Base-by-base conservation (phyloP, 2,113 vertebrate species). In the Xiphorhynchus elegans region DNA sequence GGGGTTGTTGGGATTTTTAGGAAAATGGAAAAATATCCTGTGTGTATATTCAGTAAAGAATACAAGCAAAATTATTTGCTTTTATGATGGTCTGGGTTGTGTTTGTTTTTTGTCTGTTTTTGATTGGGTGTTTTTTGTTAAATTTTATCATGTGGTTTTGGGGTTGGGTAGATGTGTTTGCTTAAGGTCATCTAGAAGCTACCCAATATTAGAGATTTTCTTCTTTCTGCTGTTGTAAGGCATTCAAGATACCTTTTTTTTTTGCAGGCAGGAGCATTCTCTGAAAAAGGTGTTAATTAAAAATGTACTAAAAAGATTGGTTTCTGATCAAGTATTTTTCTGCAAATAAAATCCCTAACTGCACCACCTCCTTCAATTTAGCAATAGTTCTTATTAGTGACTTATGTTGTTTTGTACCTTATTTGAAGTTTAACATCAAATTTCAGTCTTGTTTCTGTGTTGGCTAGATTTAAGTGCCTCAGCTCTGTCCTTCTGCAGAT, bases 121-220 rank as follows among this genome's bases (percentile, higher is more conserved):
- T 33, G 13, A 4, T 10, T 67, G 8, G 3, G 2, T 33, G 11
- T 1, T 56, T 76, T 73, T 60, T 46, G 9, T 62, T 66, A 46
- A 33, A 62, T 64, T 80, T 76, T 68, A 9, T 53, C 3, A 3
- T 53, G 24, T n/a, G 7, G 1, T 49, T 87, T 88, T 60, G 35
- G 2, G 33, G 9, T 13, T 52, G 24, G 12, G 5, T 56, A 26
- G 16, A 13, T 69, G 11, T 72, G 4, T 31, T 63, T 72, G 7
- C 82, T 66, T 55, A 55, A 76, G 31, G 9, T 26, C 5, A 21
- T 26, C 9, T 63, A 55, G 84, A 77, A 80, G 21, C 42, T 62
- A 13, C 0, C 0, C 14, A 24, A 0, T 76, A 35, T 55, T 75
- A 58, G 33, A 55, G 28, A 5, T 7, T 94, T 84, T 64, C 6